A percentile compares a stretch with the other conserved stretches of the same genome.
These are phyloP conservation scores for Hypomesus transpacificus DNA, from an alignment of 2,113 vertebrate species.

Conservation along the genomic window DNA sequence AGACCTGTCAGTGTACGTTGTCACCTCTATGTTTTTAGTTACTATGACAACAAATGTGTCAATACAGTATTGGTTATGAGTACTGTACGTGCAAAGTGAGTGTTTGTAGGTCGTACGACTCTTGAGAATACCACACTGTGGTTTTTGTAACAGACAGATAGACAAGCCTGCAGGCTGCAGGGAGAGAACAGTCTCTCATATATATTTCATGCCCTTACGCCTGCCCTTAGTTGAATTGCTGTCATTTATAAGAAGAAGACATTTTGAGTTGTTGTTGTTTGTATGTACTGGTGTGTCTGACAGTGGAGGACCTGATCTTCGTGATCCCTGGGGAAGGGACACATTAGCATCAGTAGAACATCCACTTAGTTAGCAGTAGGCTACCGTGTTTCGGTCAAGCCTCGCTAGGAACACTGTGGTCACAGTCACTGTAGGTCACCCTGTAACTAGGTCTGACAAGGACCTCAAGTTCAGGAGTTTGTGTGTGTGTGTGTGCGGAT, in stretches of 20 bases:
- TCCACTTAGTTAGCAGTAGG: background rate
- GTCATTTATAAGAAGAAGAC: background rate
- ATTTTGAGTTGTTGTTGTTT: background rate
- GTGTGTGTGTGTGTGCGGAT: background rate
- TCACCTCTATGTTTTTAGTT: background rate
- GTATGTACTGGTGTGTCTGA: background rate
- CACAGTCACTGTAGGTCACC: background rate
- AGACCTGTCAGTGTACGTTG: background rate
- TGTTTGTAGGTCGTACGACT: background rate
- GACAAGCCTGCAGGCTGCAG: too few species aligned
- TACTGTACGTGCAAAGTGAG: background rate
- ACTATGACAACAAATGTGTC: background rate
- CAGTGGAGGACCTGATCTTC: too few species aligned
- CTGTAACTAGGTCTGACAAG: background rate
- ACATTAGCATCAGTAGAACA: background rate
- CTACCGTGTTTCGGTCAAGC: background rate
- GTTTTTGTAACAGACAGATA: too few species aligned
- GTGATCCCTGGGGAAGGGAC: too few species aligned
- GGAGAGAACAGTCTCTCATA: too few species aligned
- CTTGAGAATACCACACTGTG: too few species aligned
- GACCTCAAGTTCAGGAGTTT: background rate
- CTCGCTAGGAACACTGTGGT: background rate
- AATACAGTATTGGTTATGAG: background rate
- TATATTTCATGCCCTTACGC: too few species aligned
- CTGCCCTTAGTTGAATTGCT: too few species aligned